Evolutionary conservation across 2,113 vertebrate species (phyloP), one percentile per base, ranked within the genome.

Genomic region (Aspidoscelis tigris): DNA sequence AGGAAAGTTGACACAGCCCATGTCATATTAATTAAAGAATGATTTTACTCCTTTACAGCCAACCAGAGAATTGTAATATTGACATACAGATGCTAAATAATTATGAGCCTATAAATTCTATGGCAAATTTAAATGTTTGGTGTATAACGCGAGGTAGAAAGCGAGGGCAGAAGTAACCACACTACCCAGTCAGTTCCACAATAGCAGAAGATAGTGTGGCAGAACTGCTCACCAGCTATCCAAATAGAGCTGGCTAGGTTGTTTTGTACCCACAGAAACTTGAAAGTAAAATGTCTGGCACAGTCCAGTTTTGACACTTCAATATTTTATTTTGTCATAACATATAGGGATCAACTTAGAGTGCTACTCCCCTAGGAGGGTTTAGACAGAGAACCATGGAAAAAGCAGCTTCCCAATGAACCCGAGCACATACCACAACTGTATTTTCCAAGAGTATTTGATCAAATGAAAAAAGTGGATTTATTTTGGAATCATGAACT

Each of bases 21-120:
- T 92, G 90, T 93, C 94, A 94, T 94, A 94, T 93, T 90, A 94
- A 94, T 94, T 95, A 94, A 94, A 92, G 89, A 95, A 90, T 90
- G 90, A 91, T 91, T 93, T 92, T 83, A 24, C 85, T 91, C 76
- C 83, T 94, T 95, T 93, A 93, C 88, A 88, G 84, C 88, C 88
- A 92, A 90, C 88, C 61, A 66, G 90, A 89, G 90, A 68, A 92
- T 89, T 92, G 73, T 87, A 92, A 94, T 58, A 0, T 83, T 92
- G 90, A 93, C 89, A 94, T 93, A 93, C 82, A 86, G 82, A 94
- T 87, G 87, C 76, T 92, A 91, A 93, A 92, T 93, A 91, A 95
- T 91, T 92, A 90, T 88, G 74, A 94, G 88, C 78, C 86, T 80
- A 91, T 91, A 93, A 93, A 93, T 91, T 93, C 90, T 87, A 90